phyloP scores from a whole-genome alignment of 2,113 vertebrate genomes.

The Chionis minor region DNA sequence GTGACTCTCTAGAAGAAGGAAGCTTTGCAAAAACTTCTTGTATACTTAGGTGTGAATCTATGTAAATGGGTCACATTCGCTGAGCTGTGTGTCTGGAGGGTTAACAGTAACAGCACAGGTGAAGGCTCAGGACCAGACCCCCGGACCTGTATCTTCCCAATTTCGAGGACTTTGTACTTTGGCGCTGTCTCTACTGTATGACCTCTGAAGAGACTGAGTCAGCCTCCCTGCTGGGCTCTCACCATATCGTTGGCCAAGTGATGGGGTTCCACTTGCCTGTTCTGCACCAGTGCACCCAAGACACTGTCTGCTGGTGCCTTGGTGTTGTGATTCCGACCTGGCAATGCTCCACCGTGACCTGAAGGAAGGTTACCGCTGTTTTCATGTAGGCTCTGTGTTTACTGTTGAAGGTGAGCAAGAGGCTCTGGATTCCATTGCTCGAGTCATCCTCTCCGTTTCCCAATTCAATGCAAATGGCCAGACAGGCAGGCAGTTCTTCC shows the following conservation, averaged over 20 bases:
- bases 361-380: neutral
- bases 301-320: accelerated
- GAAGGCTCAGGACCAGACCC: neutral
- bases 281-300: neutral
- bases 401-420: neutral
- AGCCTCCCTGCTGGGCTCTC: neutral
- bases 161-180: neutral
- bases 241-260: accelerated
- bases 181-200: neutral
- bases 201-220: neutral
- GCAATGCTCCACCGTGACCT: neutral
- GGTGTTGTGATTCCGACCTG: neutral
- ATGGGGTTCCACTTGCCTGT: neutral
- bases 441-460: conserved; percentile 12
- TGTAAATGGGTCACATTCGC: neutral
- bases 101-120: neutral
- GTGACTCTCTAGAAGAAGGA: neutral
- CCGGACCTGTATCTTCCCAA: neutral
- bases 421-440: neutral
- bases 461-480: neutral
- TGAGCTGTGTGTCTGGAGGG: neutral
- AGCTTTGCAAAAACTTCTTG: neutral
- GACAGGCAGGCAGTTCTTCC: conserved; percentile 9
- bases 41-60: neutral
- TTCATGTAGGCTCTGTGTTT: neutral